phyloP scores from a whole-genome alignment of 2,113 vertebrate genomes.

The Campylomormyrus tamandua region DNA sequence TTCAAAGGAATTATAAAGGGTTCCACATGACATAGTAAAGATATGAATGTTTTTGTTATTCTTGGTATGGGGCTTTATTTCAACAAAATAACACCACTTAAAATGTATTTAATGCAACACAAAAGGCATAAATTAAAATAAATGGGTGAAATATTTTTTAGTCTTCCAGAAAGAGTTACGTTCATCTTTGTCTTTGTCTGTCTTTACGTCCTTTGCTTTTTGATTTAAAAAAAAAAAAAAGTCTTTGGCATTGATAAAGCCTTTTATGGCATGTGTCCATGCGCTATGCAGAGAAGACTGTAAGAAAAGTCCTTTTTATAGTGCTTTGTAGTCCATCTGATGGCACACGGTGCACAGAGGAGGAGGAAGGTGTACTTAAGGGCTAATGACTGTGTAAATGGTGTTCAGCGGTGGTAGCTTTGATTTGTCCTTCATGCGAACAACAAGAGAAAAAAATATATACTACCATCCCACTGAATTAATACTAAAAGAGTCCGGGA shows the following conservation, averaged over 20 bases:
- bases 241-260: background rate
- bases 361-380: background rate
- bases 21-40: background rate
- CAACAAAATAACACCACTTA: background rate
- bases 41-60: background rate
- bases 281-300: background rate
- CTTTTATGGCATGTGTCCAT: background rate
- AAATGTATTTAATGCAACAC: background rate
- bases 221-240: background rate
- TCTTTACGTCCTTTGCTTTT: background rate
- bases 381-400: background rate
- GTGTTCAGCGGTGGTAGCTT: background rate
- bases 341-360: background rate
- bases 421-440: background rate
- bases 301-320: background rate
- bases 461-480: background rate
- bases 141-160: background rate
- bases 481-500: background rate
- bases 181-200: background rate
- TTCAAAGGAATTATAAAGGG: background rate
- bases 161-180: background rate
- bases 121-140: background rate
- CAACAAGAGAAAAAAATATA: background rate
- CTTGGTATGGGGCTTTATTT: background rate
- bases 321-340: background rate